These are phyloP conservation scores for Furcifer pardalis DNA, from an alignment of 2,797 vertebrate species.

Conservation along the genomic window DNA sequence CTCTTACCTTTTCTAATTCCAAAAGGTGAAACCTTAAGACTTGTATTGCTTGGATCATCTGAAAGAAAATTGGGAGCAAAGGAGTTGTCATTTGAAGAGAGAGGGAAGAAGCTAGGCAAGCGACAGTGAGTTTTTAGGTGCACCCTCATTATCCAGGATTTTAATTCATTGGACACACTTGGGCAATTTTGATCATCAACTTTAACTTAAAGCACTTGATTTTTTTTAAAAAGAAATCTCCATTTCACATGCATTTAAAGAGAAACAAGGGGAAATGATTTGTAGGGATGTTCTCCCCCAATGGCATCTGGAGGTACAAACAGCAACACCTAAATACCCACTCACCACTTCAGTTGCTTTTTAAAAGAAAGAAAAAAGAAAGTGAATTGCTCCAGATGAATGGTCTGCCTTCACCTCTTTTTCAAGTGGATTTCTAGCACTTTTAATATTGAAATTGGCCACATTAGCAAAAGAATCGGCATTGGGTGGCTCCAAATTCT, in stretches of 20 bases:
- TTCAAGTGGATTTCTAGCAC: constrained; percentile 76
- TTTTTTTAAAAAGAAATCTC: constrained; percentile 34
- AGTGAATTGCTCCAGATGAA: constrained; percentile 68
- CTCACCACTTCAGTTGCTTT: constrained; percentile 39
- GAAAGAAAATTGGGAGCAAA: constrained; percentile 73
- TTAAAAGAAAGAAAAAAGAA: constrained; percentile 56
- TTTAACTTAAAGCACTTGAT: constrained; percentile 63
- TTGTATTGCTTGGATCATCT: constrained; percentile 99
- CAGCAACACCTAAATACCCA: constrained; percentile 32
- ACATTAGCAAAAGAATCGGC: constrained; percentile 80
- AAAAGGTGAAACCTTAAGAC: constrained; percentile 99
- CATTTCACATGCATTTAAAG: background rate
- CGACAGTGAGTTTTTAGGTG: constrained; percentile 41
- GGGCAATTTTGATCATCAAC: constrained; percentile 65
- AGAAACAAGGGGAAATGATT: constrained; percentile 47
- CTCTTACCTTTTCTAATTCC: constrained; percentile 99
- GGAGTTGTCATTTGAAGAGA: constrained; percentile 5
- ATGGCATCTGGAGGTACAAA: constrained; percentile 49
- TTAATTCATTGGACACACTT: constrained; percentile 68
- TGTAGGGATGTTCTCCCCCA: constrained; percentile 27
- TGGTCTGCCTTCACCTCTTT: constrained; percentile 67
- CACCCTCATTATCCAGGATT: constrained; percentile 66
- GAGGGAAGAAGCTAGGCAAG: constrained; percentile 30
- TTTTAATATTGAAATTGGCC: constrained; percentile 80
- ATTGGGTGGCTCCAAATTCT: constrained; percentile 60